Conservation (phyloP, 1,140 invertebrate species). For the Bacillus rossius region DNA sequence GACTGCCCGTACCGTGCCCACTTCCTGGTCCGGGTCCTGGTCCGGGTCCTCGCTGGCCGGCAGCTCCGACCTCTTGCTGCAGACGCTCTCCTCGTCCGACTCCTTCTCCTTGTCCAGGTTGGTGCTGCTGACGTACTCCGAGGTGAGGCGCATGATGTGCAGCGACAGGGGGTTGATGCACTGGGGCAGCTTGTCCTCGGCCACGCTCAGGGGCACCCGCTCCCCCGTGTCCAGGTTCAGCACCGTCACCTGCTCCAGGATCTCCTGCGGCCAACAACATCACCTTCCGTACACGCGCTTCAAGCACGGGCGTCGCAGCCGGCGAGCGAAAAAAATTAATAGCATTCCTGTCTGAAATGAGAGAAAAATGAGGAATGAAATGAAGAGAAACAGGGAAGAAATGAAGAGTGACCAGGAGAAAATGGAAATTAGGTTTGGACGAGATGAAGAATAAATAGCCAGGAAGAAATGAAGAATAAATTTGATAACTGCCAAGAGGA, state of each 20-base stretch:
- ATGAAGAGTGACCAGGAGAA: too few relatives aligned
- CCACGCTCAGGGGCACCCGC: constrained; percentile 78
- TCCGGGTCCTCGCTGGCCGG: constrained; percentile 49
- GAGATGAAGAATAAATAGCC: too few relatives aligned
- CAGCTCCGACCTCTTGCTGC: constrained; percentile 61
- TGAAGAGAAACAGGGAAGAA: too few relatives aligned
- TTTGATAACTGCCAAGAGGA: too few relatives aligned
- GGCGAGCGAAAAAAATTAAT: too few relatives aligned
- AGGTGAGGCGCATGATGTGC: constrained; percentile 91
- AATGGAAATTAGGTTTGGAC: too few relatives aligned
- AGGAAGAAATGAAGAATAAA: too few relatives aligned
- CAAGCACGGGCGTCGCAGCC: too few relatives aligned
- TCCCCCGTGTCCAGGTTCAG: constrained; percentile 93
- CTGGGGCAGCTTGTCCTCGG: constrained; percentile 84
- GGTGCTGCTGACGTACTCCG: constrained; percentile 76
- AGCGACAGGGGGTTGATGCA: constrained; percentile 89
- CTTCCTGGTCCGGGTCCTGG: constrained; percentile 15
- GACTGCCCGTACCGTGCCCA: constrained; percentile 20
- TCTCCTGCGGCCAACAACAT: constrained; percentile 56
- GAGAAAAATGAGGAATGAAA: too few relatives aligned
- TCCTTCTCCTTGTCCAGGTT: constrained; percentile 67
- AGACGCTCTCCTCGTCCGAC: constrained; percentile 81
- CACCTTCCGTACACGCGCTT: too few relatives aligned
- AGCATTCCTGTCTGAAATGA: too few relatives aligned
- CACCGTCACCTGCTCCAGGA: constrained; percentile 87